phyloP scores from a whole-genome alignment of 1,140 invertebrate genomes.

The Zaprionus ghesquierei region DNA sequence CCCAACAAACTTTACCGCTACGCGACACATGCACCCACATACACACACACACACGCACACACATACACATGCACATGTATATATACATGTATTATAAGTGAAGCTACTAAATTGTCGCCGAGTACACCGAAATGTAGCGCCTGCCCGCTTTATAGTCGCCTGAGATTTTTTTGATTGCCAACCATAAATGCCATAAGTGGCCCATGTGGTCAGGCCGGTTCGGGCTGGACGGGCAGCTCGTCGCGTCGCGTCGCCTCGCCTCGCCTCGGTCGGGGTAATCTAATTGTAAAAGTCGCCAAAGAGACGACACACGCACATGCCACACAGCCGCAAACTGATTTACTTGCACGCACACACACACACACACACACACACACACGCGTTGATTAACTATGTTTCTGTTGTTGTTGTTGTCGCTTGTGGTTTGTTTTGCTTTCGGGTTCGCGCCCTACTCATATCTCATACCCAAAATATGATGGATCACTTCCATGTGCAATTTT shows the following conservation, averaged over 20 bases:
- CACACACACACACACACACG: not conserved
- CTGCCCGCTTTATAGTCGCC: conserved; percentile 46
- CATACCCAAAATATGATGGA: conserved; percentile 73
- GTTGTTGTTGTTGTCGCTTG: conserved; percentile 54
- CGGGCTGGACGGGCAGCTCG: not conserved
- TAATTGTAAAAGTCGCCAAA: conserved; percentile 69
- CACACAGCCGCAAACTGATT: conserved; percentile 20
- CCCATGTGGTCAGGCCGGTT: not conserved
- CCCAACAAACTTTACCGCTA: conserved; percentile 60
- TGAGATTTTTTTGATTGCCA: conserved; percentile 50
- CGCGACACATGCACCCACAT: not conserved
- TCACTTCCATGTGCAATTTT: conserved; percentile 81
- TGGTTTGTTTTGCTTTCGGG: conserved; percentile 32
- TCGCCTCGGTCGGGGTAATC: conserved; percentile 53
- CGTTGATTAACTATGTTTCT: conserved; percentile 75
- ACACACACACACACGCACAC: not conserved
- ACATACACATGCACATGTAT: conserved; percentile 12
- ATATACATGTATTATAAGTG: not conserved
- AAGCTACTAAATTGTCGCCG: conserved; percentile 28
- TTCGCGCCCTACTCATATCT: conserved; percentile 47
- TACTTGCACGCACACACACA: not conserved
- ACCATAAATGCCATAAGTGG: conserved; percentile 27
- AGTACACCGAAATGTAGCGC: conserved; percentile 53
- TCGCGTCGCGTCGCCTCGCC: not conserved
- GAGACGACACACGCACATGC: conserved; percentile 40